Percentiles rank a stretch among this genome's conserved stretches.
Evolutionary conservation across 1,140 invertebrate genomes (phyloP).

Genomic region (Heliconius melpomene): DNA sequence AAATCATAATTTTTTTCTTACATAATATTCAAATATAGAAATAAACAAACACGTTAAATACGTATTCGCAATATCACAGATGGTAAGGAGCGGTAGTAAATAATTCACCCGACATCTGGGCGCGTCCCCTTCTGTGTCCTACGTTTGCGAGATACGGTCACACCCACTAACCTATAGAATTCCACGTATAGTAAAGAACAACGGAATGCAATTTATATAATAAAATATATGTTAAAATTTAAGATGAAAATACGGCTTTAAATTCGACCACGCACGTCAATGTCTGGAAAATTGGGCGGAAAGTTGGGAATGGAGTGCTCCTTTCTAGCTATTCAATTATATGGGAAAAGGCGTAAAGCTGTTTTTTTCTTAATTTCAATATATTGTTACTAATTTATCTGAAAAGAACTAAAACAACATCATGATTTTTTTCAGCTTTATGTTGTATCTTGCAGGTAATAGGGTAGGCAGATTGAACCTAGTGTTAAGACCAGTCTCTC

Average conservation of each 20-base stretch:
- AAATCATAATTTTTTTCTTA: no score
- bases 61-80: conserved; percentile 6
- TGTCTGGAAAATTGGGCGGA: not conserved
- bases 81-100: conserved; percentile 58
- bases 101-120: conserved; percentile 66
- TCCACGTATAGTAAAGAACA: conserved; percentile 14
- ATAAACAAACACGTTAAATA: conserved; percentile 1
- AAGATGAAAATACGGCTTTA: not conserved
- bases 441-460: no score
- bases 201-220: conserved; percentile 16
- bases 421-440: no score
- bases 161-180: conserved; percentile 46
- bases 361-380: no score
- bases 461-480: no score
- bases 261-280: not conserved
- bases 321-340: no score
- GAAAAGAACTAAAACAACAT: no score
- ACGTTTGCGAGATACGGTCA: conserved; percentile 30
- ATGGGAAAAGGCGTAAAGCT: no score
- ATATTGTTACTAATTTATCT: no score
- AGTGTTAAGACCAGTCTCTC: no score
- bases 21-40: not conserved
- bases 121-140: conserved; percentile 61
- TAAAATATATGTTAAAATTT: not conserved
- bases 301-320: not conserved